Evolutionary conservation across 2,888 invertebrate species (phyloP).

Genomic region (Ormyrus pomaceus): DNA sequence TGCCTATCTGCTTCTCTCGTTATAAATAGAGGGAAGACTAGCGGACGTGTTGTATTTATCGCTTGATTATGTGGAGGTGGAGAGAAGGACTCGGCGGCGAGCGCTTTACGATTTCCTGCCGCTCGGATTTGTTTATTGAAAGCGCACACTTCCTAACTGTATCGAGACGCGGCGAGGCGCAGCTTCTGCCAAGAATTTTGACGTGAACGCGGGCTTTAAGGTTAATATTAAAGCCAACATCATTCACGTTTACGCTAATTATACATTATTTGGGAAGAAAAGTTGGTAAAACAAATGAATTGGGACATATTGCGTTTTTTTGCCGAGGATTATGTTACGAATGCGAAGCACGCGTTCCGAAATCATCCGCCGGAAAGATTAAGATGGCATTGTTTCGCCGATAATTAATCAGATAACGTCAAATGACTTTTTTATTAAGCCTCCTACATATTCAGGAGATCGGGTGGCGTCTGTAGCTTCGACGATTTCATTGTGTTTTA

Average conservation of each 20-base stretch:
- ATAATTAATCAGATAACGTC: constrained; percentile 42
- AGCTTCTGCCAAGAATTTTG: constrained; percentile 12
- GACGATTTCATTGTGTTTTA: constrained; percentile 17
- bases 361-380: constrained; percentile 40
- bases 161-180: neutral
- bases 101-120: constrained; percentile 55
- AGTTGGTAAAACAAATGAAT: neutral
- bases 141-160: constrained; percentile 19
- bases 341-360: constrained; percentile 6
- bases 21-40: constrained; percentile 40
- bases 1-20: constrained; percentile 27
- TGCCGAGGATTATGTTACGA: constrained; percentile 6
- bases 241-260: too few species aligned
- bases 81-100: constrained; percentile 33
- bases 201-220: constrained; percentile 21
- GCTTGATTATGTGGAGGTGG: constrained; percentile 42
- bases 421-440: neutral
- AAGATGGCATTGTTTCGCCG: constrained; percentile 19
- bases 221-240: too few species aligned
- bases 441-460: neutral
- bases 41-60: constrained; percentile 38
- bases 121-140: constrained; percentile 48
- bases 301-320: neutral
- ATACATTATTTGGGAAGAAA: too few species aligned
- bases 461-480: constrained; percentile 6